Conservation (phyloP, 2,888 invertebrate species). For the Disparrhopalites patrizii region DNA sequence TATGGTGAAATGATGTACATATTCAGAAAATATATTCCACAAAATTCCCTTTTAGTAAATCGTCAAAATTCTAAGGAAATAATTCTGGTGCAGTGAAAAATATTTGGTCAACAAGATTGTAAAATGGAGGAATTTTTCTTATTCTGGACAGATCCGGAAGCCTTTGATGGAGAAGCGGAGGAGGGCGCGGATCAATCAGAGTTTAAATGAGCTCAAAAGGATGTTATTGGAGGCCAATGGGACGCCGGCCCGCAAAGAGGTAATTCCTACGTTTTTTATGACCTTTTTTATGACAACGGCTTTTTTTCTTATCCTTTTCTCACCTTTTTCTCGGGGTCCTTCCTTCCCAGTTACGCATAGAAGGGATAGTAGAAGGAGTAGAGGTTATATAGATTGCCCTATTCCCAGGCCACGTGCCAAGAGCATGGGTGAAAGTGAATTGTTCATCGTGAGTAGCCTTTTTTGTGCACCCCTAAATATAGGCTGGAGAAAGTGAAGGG, state of each 20-base stretch:
- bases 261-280: constrained; percentile 38
- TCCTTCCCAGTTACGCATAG: too few species aligned
- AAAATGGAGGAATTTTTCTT: background rate
- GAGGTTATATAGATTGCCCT: too few species aligned
- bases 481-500: too few species aligned
- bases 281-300: background rate
- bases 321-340: too few species aligned
- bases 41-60: background rate
- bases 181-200: constrained; percentile 57
- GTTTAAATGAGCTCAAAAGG: constrained; percentile 56
- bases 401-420: too few species aligned
- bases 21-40: background rate
- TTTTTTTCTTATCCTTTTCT: background rate
- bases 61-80: too few species aligned
- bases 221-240: constrained; percentile 53
- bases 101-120: background rate
- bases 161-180: constrained; percentile 59
- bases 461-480: too few species aligned
- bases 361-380: too few species aligned
- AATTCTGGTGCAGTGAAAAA: too few species aligned
- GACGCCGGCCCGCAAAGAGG: constrained; percentile 45
- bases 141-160: constrained; percentile 52
- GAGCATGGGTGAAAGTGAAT: too few species aligned
- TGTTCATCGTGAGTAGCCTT: too few species aligned
- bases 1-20: too few species aligned